A percentile compares a stretch with the other conserved stretches of the same genome.
Conservation (phyloP, 2,113 vertebrate genomes). For the Puffinus mauretanicus region DNA sequence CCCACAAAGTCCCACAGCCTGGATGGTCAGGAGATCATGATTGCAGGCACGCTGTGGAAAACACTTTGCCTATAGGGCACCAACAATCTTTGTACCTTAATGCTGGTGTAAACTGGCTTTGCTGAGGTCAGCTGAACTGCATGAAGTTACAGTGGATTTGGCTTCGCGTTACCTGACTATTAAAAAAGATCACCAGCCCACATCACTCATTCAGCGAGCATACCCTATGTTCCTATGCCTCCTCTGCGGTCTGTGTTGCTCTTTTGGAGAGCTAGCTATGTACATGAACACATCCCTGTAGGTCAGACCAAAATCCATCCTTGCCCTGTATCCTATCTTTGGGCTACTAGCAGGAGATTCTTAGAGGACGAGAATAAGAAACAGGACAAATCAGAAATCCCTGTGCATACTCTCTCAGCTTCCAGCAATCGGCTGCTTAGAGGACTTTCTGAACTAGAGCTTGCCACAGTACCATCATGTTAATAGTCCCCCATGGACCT, state of each 20-base stretch:
- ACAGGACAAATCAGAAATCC: slow-evolving; percentile 5
- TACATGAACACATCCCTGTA: background rate
- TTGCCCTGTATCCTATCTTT: background rate
- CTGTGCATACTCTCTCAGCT: background rate
- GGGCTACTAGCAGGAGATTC: background rate
- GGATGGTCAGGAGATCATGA: background rate
- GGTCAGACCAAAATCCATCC: background rate
- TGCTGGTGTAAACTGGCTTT: background rate
- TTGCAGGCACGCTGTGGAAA: background rate
- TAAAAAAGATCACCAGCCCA: background rate
- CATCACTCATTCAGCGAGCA: background rate
- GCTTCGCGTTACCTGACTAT: background rate
- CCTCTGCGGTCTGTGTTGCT: background rate
- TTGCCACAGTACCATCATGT: slow-evolving; percentile 10
- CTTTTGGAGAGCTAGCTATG: background rate
- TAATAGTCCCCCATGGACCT: slow-evolving; percentile 58
- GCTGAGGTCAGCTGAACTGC: background rate
- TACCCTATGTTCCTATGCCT: background rate
- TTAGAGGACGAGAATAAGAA: background rate
- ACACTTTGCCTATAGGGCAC: background rate
- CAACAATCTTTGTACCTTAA: background rate
- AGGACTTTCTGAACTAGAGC: background rate
- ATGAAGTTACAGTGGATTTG: background rate
- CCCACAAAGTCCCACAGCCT: background rate
- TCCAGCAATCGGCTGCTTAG: slow-evolving; percentile 41